phyloP scores from a whole-genome alignment of 1,140 invertebrate species.

The Panonychus citri region DNA sequence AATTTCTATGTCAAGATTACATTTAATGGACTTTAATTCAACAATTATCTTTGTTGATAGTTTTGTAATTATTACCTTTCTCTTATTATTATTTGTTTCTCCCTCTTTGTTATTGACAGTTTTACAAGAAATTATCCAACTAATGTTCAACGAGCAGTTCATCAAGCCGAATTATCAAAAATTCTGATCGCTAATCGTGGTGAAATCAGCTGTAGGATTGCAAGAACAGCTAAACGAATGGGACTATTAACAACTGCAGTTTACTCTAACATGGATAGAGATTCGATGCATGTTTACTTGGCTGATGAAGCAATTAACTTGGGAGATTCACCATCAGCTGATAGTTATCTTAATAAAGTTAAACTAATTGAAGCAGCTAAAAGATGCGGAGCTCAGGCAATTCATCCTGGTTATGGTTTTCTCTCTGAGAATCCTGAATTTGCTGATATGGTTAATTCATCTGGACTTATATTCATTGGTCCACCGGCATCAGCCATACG shows the following conservation, averaged over 20 bases:
- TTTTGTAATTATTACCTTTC: too few species aligned
- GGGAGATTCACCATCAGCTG: conserved; percentile 54
- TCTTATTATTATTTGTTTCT: too few species aligned
- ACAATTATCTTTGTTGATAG: too few species aligned
- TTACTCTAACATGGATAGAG: conserved; percentile 71
- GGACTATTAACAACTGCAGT: conserved; percentile 83
- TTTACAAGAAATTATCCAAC: too few species aligned
- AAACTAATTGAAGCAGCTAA: conserved; percentile 67
- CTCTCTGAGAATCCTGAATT: conserved; percentile 80
- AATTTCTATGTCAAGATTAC: too few species aligned
- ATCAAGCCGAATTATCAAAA: not conserved
- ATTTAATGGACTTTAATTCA: too few species aligned
- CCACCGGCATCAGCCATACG: conserved; percentile 76
- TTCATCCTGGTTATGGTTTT: conserved; percentile 83
- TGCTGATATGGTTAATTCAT: conserved; percentile 46
- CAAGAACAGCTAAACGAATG: conserved; percentile 60
- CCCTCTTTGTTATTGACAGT: too few species aligned
- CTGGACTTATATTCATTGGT: conserved; percentile 67
- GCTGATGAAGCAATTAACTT: conserved; percentile 33
- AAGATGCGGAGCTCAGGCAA: conserved; percentile 52
- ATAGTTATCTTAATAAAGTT: conserved; percentile 68
- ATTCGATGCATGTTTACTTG: conserved; percentile 28
- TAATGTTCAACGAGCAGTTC: too few species aligned
- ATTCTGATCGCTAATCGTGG: conserved; percentile 84
- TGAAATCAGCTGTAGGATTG: conserved; percentile 86